These are phyloP conservation scores for Sesia apiformis DNA, from an alignment of 2,888 invertebrate genomes.

Conservation along the genomic window DNA sequence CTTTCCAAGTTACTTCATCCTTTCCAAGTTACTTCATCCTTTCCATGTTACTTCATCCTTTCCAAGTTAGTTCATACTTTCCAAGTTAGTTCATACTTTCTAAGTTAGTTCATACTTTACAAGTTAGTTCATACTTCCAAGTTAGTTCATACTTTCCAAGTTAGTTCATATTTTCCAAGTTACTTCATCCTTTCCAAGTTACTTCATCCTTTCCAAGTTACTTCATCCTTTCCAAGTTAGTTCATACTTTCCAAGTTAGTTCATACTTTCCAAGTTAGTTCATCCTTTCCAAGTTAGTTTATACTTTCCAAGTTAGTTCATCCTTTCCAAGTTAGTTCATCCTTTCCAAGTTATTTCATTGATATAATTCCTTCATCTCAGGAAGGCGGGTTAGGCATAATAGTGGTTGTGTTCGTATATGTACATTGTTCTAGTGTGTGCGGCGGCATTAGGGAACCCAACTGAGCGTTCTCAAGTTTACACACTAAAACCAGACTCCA, in stretches of 20 bases:
- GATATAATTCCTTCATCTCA: too few species aligned
- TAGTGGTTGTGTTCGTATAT: too few species aligned
- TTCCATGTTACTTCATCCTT: conserved; percentile 9
- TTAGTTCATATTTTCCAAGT: too few species aligned
- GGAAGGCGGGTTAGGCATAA: too few species aligned
- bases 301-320: background rate
- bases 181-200: conserved; percentile 15
- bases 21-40: conserved; percentile 4
- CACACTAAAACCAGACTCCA: too few species aligned
- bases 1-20: conserved; percentile 11
- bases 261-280: too few species aligned
- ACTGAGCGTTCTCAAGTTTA: too few species aligned
- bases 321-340: conserved; percentile 13
- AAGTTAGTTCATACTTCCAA: too few species aligned
- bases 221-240: conserved; percentile 13
- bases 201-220: background rate
- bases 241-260: background rate
- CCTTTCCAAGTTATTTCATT: background rate
- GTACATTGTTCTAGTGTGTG: too few species aligned
- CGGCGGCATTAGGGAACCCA: too few species aligned
- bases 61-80: conserved; percentile 5
- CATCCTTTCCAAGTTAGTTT: conserved; percentile 13
- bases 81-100: conserved; percentile 8
- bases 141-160: conserved; percentile 7
- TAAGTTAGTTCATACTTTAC: too few species aligned